Percentiles rank a stretch among this genome's conserved stretches.
Evolutionary conservation across 2,113 vertebrate species (phyloP).

Genomic region (Stigmatopora nigra): DNA sequence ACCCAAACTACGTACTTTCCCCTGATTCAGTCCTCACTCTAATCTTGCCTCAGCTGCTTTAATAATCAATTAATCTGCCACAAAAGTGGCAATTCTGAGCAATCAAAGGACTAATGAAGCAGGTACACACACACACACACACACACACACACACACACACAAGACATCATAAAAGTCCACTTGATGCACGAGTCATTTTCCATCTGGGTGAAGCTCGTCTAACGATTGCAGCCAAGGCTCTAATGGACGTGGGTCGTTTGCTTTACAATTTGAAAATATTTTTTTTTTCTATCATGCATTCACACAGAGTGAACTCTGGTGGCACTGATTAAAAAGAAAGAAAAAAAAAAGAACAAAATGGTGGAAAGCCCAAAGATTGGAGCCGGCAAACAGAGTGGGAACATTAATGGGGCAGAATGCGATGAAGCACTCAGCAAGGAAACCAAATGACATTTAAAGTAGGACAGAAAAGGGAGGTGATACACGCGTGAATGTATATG

Average conservation of each 20-base stretch:
- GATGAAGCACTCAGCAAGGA: neutral
- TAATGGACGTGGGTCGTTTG: conserved; percentile 30
- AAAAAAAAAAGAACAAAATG: neutral
- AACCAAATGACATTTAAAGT: conserved; percentile 1
- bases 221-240: conserved; percentile 9
- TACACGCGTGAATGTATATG: conserved; percentile 12
- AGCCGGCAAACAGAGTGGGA: neutral
- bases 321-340: neutral
- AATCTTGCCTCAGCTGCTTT: neutral
- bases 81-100: neutral
- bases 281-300: neutral
- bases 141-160: neutral
- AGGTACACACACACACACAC: neutral
- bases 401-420: neutral
- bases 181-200: conserved; percentile 27
- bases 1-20: too few species aligned
- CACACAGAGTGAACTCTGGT: neutral
- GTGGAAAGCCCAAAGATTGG: conserved; percentile 7
- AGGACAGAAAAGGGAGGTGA: conserved; percentile 2
- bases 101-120: neutral
- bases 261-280: neutral
- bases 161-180: conserved; percentile 10
- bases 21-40: neutral
- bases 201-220: conserved; percentile 15
- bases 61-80: neutral